phyloP scores from a whole-genome alignment of 2,797 vertebrate genomes.

The Mus minutoides region DNA sequence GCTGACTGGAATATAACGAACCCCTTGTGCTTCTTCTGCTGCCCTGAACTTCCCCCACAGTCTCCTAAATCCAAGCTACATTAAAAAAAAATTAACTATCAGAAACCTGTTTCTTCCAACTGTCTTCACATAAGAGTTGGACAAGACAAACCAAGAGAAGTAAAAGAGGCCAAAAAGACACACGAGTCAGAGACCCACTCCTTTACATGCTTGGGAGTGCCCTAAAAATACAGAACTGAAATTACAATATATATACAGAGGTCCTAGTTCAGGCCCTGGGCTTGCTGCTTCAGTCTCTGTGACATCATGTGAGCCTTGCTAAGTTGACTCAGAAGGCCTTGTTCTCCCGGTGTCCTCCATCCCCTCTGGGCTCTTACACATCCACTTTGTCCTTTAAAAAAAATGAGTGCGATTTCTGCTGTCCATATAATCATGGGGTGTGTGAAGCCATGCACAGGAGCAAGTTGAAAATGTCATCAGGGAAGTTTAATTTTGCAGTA shows the following conservation, averaged over 20 bases:
- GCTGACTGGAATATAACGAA: conserved; percentile 95
- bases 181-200: not conserved
- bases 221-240: not conserved
- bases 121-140: not conserved
- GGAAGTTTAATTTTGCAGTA: not conserved
- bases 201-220: not conserved
- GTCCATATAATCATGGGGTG: not conserved
- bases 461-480: not conserved
- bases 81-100: conserved; percentile 90
- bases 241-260: too few relatives aligned
- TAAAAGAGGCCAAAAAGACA: not conserved
- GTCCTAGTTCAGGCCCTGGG: not conserved
- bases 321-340: not conserved
- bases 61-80: conserved; percentile 97
- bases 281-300: not conserved
- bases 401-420: not conserved
- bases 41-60: conserved; percentile 95
- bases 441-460: not conserved
- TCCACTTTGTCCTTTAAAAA: not conserved
- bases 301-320: not conserved
- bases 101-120: conserved; percentile 92
- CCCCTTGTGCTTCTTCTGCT: conserved; percentile 94
- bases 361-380: not conserved
- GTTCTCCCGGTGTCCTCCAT: not conserved
- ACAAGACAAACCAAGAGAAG: not conserved